Evolutionary conservation across 2,888 invertebrate species (phyloP).

Genomic region (Leucoma salicis): DNA sequence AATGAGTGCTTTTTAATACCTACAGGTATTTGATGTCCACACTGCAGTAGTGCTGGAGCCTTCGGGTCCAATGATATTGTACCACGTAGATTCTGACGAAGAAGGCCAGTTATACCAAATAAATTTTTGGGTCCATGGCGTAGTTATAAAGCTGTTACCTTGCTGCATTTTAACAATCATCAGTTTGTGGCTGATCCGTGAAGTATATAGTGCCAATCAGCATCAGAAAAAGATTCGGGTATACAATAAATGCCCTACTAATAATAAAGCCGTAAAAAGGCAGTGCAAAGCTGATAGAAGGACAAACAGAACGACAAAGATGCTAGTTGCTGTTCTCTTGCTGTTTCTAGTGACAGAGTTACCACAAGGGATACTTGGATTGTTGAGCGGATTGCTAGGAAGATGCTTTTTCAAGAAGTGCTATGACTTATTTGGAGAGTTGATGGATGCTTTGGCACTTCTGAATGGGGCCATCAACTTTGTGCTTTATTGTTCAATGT

Average conservation of each 20-base stretch:
- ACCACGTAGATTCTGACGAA: constrained; percentile 80
- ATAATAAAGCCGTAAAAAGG: constrained; percentile 59
- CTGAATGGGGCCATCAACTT: constrained; percentile 97
- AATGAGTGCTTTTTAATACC: neutral
- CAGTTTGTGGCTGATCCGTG: constrained; percentile 86
- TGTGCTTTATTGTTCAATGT: constrained; percentile 96
- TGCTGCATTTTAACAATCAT: constrained; percentile 89
- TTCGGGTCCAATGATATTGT: constrained; percentile 66
- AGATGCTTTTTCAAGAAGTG: constrained; percentile 89
- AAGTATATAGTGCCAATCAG: constrained; percentile 86
- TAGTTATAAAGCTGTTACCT: constrained; percentile 90
- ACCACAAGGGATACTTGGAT: constrained; percentile 87
- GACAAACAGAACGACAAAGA: constrained; percentile 92
- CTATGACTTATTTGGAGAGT: constrained; percentile 91
- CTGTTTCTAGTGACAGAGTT: constrained; percentile 94
- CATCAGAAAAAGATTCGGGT: constrained; percentile 84
- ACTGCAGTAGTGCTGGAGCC: constrained; percentile 78
- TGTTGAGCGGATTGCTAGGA: constrained; percentile 73
- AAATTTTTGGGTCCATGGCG: constrained; percentile 92
- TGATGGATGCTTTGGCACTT: constrained; percentile 95
- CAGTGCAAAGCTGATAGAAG: constrained; percentile 69
- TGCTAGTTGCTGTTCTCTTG: constrained; percentile 93
- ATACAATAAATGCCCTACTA: constrained; percentile 68
- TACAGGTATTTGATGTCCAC: constrained; percentile 73
- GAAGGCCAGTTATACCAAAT: constrained; percentile 84